Evolutionary conservation across 2,113 vertebrate genomes (phyloP).

Genomic region (Leptocoma aspasia): DNA sequence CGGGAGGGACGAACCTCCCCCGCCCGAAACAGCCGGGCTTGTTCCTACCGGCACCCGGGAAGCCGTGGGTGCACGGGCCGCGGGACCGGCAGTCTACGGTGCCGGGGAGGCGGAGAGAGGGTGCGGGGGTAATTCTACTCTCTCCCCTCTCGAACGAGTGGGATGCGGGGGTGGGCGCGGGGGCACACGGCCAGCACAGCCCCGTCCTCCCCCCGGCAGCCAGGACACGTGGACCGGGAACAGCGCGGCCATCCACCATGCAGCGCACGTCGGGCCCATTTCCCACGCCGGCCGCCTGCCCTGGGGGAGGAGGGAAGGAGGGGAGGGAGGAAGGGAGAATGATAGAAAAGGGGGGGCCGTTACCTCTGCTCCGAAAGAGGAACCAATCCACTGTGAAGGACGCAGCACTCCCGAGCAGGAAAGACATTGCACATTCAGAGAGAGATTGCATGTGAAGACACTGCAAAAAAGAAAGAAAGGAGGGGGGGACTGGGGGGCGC

Average conservation of each 20-base stretch:
- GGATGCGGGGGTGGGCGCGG: not conserved
- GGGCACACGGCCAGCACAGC: not conserved
- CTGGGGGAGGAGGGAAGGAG: constrained; percentile 3
- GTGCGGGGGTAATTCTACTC: not conserved
- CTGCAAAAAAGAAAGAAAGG: not conserved
- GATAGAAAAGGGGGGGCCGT: not conserved
- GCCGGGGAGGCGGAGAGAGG: not conserved
- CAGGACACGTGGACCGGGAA: not conserved
- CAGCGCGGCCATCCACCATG: constrained; percentile 58
- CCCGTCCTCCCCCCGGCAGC: not conserved
- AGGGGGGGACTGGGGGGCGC: not conserved
- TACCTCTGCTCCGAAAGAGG: constrained; percentile 58
- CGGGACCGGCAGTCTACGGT: rapidly evolving
- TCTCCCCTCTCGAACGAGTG: not conserved
- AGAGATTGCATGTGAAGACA: constrained; percentile 20
- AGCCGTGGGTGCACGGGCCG: not conserved
- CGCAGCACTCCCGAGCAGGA: constrained; percentile 20
- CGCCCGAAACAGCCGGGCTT: constrained; percentile 13
- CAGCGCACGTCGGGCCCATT: constrained; percentile 73
- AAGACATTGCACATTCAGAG: constrained; percentile 25
- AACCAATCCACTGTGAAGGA: constrained; percentile 78
- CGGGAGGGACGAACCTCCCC: not conserved
- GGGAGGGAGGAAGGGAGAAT: not conserved
- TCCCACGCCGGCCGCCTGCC: constrained; percentile 75
- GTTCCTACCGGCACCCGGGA: not conserved